Base-by-base conservation (phyloP, 64 coral and sea anemone genomes). In the Montipora efflorescens region DNA sequence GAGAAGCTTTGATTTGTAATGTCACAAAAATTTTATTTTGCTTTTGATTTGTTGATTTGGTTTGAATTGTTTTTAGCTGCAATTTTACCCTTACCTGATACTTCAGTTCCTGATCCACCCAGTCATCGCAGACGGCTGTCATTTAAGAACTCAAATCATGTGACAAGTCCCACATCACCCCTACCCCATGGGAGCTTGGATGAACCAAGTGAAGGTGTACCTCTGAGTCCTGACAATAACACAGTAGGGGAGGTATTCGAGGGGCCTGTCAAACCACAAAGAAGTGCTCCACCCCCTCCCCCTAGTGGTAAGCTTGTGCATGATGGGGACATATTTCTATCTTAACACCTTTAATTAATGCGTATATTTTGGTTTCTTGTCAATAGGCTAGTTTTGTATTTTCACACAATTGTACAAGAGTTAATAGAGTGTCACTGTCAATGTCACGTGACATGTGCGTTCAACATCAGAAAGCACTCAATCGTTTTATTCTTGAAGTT, bases 211-310 rank as follows among this genome's bases (percentile, higher is more conserved):
- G 44, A 84, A 86, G 71, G 46, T 50, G 82, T 11, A 50, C 45
- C 82, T 71, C 71, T 86, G 82, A 72, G 82, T 52, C 66, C 66
- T 21, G 82, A 52, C n/a, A 21, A 19, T 47, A 47, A 0, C 48
- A 43, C 64, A 86, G 62, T 72, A 51, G 82, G 82, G 46, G 82
- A 71, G 82, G 4, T 46, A 10, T 64, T 58, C 20, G 82, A 87
- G 21, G 21, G 55, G 44, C 25, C 82, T 10, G 13, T 93, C 3
- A 93, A 93, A 75, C 92, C 92, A 14, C 88, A 87, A 58, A n/a
- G 92, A 48, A 73, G 57, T 57, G 92, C 92, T 50, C 92, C 92
- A 69, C 92, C 92, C 49, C 92, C 92, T 68, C 92, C 92, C 28
- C 76, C 62, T 46, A 48, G 46, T 74, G 92, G 92, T 93, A 88